Percentiles rank a stretch among this genome's conserved stretches.
Evolutionary conservation across 1,140 invertebrate genomes (phyloP).

Genomic region (Aphis craccivora): DNA sequence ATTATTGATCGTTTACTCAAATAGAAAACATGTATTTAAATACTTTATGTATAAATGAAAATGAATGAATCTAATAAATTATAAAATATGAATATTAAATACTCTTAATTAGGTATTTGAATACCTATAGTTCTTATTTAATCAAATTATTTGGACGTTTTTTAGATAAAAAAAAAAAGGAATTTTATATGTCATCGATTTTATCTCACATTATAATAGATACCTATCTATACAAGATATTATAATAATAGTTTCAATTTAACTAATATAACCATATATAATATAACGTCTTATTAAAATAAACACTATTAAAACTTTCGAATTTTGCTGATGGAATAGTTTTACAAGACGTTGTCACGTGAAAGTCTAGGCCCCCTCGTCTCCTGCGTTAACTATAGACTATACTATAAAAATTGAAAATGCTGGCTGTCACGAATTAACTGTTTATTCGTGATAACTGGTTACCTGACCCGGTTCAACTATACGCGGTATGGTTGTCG

Average conservation of each 20-base stretch:
- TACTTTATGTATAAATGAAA: background rate
- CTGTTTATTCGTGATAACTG: constrained; percentile 44
- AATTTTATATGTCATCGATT: background rate
- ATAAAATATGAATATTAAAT: background rate
- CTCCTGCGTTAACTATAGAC: background rate
- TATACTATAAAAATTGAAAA: constrained; percentile 17
- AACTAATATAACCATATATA: background rate
- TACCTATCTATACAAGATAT: background rate
- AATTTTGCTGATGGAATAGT: background rate
- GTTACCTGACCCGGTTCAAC: constrained; percentile 36
- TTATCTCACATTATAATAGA: background rate
- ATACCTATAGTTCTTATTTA: background rate
- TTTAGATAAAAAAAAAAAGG: background rate
- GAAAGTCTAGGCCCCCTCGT: background rate
- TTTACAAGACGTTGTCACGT: constrained; percentile 20
- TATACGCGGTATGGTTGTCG: background rate
- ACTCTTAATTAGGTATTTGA: background rate
- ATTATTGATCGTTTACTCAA: background rate
- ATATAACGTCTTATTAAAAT: background rate
- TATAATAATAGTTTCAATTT: background rate
- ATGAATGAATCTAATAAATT: background rate
- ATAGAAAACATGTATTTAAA: background rate
- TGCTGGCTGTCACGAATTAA: constrained; percentile 21
- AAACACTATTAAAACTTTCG: constrained; percentile 12
- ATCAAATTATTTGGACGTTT: background rate